Evolutionary conservation across 2,888 invertebrate species (phyloP).

Genomic region (Onchidella celtica): DNA sequence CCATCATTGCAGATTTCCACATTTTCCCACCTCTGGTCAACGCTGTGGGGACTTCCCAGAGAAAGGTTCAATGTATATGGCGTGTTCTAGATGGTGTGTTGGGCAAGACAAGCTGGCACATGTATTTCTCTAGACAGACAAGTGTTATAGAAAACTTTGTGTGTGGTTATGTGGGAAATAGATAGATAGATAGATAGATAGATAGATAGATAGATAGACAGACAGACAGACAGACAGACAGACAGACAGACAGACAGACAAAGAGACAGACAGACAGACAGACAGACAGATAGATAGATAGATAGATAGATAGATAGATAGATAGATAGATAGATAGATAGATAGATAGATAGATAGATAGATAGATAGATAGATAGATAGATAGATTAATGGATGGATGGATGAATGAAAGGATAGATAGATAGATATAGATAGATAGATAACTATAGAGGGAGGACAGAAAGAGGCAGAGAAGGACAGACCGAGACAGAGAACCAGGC

Average conservation of each 20-base stretch:
- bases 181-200: slow-evolving; percentile 23
- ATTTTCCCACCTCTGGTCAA: too few species aligned
- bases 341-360: slow-evolving; percentile 31
- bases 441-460: background rate
- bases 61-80: too few species aligned
- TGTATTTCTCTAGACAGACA: too few species aligned
- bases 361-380: slow-evolving; percentile 32
- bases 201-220: slow-evolving; percentile 34
- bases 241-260: slow-evolving; percentile 24
- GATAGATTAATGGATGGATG: background rate
- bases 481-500: background rate
- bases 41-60: too few species aligned
- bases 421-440: too few species aligned
- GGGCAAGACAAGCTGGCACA: too few species aligned
- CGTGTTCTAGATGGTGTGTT: too few species aligned
- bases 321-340: slow-evolving; percentile 12
- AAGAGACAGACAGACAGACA: slow-evolving; percentile 23
- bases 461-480: slow-evolving; percentile 1
- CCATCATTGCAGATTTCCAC: too few species aligned
- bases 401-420: too few species aligned
- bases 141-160: too few species aligned
- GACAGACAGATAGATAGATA: slow-evolving; percentile 22
- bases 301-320: slow-evolving; percentile 8
- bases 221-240: slow-evolving; percentile 4
- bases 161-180: too few species aligned